These are phyloP conservation scores for Trissoscelio sp. DNA, from an alignment of 2,888 invertebrate genomes.

Conservation along the genomic window DNA sequence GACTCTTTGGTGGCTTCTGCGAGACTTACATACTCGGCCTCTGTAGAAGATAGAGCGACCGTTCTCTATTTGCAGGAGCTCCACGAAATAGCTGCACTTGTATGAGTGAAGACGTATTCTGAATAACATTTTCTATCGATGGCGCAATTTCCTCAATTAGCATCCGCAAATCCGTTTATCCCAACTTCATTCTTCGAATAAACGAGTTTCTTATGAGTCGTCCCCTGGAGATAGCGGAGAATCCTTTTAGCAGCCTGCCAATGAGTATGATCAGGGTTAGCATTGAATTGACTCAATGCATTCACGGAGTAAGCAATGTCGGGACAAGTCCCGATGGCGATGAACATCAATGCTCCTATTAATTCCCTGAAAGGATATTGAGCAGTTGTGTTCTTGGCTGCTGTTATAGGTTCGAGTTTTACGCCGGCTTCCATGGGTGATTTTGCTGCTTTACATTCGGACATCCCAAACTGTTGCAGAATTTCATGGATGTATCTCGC, in stretches of 20 bases:
- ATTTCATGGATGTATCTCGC: neutral
- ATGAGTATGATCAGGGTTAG: no score
- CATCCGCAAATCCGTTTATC: neutral
- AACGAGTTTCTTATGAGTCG: neutral
- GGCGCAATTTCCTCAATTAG: neutral
- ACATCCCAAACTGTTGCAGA: neutral
- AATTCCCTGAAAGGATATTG: neutral
- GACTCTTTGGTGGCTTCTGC: neutral
- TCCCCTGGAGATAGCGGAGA: no score
- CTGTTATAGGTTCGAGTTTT: neutral
- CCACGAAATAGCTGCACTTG: neutral
- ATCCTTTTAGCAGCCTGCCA: no score
- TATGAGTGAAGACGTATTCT: neutral
- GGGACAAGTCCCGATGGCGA: neutral
- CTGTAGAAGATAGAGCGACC: neutral
- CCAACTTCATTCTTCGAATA: neutral
- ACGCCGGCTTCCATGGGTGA: neutral
- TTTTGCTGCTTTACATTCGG: neutral
- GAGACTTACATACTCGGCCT: neutral
- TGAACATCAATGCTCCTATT: neutral
- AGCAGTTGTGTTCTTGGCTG: neutral
- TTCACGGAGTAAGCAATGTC: neutral
- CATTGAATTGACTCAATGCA: neutral
- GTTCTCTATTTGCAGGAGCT: neutral
- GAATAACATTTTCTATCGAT: neutral